These are phyloP conservation scores for Drosophila bunnanda DNA, from an alignment of 2,888 invertebrate species.

Conservation along the genomic window DNA sequence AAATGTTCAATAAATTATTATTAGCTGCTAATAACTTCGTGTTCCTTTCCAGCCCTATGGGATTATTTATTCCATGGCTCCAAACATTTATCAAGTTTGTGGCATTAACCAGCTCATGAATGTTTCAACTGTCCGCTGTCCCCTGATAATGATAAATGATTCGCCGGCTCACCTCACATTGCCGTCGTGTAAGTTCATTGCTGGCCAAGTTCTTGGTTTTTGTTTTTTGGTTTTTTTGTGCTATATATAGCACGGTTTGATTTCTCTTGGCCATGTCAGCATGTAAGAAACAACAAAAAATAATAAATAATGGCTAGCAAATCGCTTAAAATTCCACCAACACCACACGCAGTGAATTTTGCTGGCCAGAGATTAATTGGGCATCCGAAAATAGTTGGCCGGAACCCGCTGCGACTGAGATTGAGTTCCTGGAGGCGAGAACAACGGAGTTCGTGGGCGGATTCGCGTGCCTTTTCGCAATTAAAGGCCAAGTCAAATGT, in stretches of 20 bases:
- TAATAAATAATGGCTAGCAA: conserved; percentile 71
- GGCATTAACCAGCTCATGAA: conserved; percentile 59
- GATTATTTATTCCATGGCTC: conserved; percentile 15
- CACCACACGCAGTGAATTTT: conserved; percentile 32
- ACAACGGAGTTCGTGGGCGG: conserved; percentile 28
- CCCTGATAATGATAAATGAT: conserved; percentile 72
- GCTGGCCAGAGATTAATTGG: conserved; percentile 61
- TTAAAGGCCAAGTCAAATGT: conserved; percentile 53
- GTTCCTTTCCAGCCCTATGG: too few relatives aligned
- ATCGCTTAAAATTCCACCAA: conserved; percentile 74
- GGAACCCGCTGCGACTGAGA: conserved; percentile 47
- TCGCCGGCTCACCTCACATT: conserved; percentile 8
- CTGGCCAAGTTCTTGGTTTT: conserved; percentile 49
- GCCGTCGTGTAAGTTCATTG: conserved; percentile 61
- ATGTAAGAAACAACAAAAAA: conserved; percentile 39
- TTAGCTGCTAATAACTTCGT: not conserved
- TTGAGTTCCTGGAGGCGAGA: conserved; percentile 35
- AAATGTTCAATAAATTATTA: not conserved
- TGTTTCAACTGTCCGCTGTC: conserved; percentile 61
- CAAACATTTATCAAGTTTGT: conserved; percentile 57
- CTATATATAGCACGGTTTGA: conserved; percentile 59
- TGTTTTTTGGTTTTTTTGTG: not conserved
- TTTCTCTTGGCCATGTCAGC: conserved; percentile 27
- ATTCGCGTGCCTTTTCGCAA: conserved; percentile 66
- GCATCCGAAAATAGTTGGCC: conserved; percentile 59